Evolutionary conservation across 2,113 vertebrate genomes (phyloP), one percentile per base, ranked within the genome.

Genomic region (Etia nguti): DNA sequence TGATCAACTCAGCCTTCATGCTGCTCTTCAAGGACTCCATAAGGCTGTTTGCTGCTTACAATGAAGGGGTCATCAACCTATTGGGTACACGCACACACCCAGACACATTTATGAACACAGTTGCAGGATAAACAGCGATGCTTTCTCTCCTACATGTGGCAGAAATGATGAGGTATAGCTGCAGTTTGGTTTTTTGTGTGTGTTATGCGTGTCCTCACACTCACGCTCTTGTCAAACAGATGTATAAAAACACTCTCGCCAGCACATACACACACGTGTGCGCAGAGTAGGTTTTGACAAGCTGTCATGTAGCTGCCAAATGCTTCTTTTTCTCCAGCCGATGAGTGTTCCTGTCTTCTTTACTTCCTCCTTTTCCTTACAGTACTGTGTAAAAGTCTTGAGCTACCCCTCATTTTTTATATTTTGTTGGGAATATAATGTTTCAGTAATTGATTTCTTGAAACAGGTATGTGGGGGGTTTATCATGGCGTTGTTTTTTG

Each of bases 11-110:
- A 52, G 98, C 97, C 93, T 99, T 99, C 96, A 97, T 98, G 97
- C 97, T 99, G 84, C 98, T 99, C 90, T 99, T 99, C 95, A 99
- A 98, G 96, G 98, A 99, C 97, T 98, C 97, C 93, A 98, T 99
- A 91, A 95, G 97, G 93, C 98, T 99, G 94, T 99, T 99, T 94
- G 98, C 97, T 87, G 98, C 97, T 86, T 99, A 99, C 95, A 99
- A 99, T 88, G 98, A 99, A 92, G 98, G 98, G 80, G 98, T 99
- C 95, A 97, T 99, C 96, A 99, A 99, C 96, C 96, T 99, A 84
- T 94, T 99, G 95, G 98, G 98, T 98, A 98, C 15, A 18, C 38
- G 26, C 38, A 43, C 38, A 41, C 34, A 20, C 29, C n/a, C 60
- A 11, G 10, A 3, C 18, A 8, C 34, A 65, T 43, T 46, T 18